Percentiles rank a stretch among this genome's conserved stretches.
Conservation (phyloP, 2,888 invertebrate species). For the Merodon equestris region DNA sequence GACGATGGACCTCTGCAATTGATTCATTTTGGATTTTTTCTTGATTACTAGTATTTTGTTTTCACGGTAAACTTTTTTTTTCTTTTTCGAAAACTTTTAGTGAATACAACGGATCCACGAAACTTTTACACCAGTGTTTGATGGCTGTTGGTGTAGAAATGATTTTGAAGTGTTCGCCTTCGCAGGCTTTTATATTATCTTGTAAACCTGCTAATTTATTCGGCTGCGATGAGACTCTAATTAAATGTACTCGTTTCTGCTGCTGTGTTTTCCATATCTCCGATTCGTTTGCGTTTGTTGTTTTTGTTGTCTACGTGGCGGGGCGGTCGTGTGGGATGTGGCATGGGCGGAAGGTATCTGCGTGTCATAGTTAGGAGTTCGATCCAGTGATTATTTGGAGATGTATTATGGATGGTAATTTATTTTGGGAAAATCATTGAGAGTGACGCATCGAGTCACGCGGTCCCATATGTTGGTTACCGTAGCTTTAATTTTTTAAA, state of each 20-base stretch:
- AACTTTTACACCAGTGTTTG: constrained; percentile 30
- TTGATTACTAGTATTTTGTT: constrained; percentile 1
- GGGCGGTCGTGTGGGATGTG: constrained; percentile 29
- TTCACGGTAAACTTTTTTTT: neutral
- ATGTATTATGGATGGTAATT: neutral
- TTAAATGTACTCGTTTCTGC: constrained; percentile 75
- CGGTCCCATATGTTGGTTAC: neutral
- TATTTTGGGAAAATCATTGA: constrained; percentile 22
- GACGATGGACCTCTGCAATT: constrained; percentile 61
- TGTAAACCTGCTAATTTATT: constrained; percentile 61
- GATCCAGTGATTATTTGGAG: constrained; percentile 26
- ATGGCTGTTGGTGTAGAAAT: constrained; percentile 50
- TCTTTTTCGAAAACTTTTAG: constrained; percentile 3
- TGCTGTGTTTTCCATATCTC: no score
- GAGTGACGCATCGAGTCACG: constrained; percentile 49
- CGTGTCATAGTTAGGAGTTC: no score
- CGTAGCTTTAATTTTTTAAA: constrained; percentile 1
- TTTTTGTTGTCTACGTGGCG: neutral
- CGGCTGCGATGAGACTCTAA: constrained; percentile 73
- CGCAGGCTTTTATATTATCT: constrained; percentile 59
- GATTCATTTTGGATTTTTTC: constrained; percentile 45
- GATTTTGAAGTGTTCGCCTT: constrained; percentile 41
- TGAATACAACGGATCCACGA: constrained; percentile 31
- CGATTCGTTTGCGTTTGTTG: constrained; percentile 29
- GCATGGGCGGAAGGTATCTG: constrained; percentile 30